These are phyloP conservation scores for Gonatopus flavifemur DNA, from an alignment of 1,140 invertebrate species.

Conservation along the genomic window DNA sequence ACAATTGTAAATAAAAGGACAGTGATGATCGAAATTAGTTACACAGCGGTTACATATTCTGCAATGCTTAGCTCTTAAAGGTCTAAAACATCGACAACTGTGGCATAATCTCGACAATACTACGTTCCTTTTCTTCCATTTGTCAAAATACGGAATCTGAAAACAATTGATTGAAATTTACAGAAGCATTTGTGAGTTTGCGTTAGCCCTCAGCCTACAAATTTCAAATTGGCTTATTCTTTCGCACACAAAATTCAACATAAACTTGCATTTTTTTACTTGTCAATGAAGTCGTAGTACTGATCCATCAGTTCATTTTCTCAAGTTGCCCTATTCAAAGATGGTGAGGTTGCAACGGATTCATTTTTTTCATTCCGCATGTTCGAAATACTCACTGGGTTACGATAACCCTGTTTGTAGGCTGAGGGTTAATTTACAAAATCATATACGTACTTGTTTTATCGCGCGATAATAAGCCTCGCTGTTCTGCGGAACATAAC, in stretches of 20 bases:
- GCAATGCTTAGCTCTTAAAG: conserved; percentile 88
- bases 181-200: too few species aligned
- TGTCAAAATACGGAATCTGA: conserved; percentile 83
- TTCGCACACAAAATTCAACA: too few species aligned
- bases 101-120: conserved; percentile 85
- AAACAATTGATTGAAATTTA: too few species aligned
- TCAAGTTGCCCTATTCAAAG: too few species aligned
- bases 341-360: too few species aligned
- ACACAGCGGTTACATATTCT: conserved; percentile 90
- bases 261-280: too few species aligned
- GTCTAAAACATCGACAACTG: conserved; percentile 84
- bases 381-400: too few species aligned
- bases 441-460: conserved; percentile 69
- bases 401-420: too few species aligned
- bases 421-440: background rate
- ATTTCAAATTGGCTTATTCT: conserved; percentile 1
- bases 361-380: too few species aligned
- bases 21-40: conserved; percentile 92
- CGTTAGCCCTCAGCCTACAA: too few species aligned
- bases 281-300: too few species aligned
- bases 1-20: conserved; percentile 93
- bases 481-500: conserved; percentile 84
- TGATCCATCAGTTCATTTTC: too few species aligned
- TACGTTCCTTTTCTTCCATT: conserved; percentile 84
- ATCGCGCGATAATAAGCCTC: conserved; percentile 88